Base-by-base conservation (phyloP, 2,888 invertebrate genomes). In the Bombylius discolor region DNA sequence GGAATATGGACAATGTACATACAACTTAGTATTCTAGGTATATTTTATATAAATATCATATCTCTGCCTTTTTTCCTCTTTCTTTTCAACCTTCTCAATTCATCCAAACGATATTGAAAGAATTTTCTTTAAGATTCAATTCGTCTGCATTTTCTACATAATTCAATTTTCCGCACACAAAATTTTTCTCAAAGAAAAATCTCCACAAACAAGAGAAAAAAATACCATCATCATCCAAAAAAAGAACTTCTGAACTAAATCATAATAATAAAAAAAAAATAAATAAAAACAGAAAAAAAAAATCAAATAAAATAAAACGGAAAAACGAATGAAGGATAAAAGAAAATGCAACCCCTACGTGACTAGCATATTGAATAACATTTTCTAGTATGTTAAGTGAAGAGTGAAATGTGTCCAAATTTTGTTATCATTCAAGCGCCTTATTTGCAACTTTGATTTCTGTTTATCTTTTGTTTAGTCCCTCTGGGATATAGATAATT, bases 381-480 rank as follows among this genome's bases (percentile, higher is more conserved):
- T 11, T 11, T 1, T 11, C 1, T 14, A 32, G 14, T 11, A 58
- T 62, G 62, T 59, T 62, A 62, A 63, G 62, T 63, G 63, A 61
- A 63, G 61, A 61, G 62, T 63, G 59, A 63, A 63, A 63, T 61
- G 59, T 61, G 61, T 63, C 63, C 60, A 63, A 63, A 63, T 63
- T 63, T 62, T 58, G 62, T 63, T 63, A 62, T 60, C 62, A 61
- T 59, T 58, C 44, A 58, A 61, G 61, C 60, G 60, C 57, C 59
- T 60, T 67, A 67, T 70, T 69, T 66, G 67, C 65, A 69, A 70
- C 69, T 69, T 70, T 69, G 69, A 69, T 69, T 69, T 69, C 66
- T 70, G 70, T 69, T 69, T 70, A 67, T 69, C 70, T 70, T 68
- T 64, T 67, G 70, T 67, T 65, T 62, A 60, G 64, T 65, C 62